Evolutionary conservation across 2,797 vertebrate species (phyloP), one percentile per base, ranked within the genome.

Genomic region (Sebastes variabilis): DNA sequence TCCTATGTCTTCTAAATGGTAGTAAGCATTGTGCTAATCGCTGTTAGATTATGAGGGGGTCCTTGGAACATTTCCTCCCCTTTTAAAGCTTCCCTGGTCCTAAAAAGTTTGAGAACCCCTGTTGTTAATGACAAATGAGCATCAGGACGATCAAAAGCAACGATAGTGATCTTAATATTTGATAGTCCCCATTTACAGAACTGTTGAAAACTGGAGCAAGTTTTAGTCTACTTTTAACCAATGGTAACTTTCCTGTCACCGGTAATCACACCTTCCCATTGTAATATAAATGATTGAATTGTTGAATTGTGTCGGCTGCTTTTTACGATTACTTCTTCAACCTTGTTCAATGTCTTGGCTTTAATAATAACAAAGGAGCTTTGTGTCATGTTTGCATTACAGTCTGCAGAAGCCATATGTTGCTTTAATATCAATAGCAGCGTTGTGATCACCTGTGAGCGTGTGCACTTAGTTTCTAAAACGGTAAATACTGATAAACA

Each of bases 311-410:
- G 29, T 9, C 56, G 16, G 22, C 38, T 42, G 38, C 20, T 18
- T 64, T 70, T 58, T n/a, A n/a, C 25, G 11, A 68, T 77, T n/a
- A 66, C 49, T 38, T 78, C 42, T 34, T 62, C 55, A 77, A 75
- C 75, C 77, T 66, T 78, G 24, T 42, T 79, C 16, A 75, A 49
- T 49, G 58, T 79, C 30, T 75, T 22, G 8, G 55, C 69, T 13
- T 55, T 42, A 25, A 52, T 13, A 18, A 62, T 18, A 80, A 66
- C 60, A 84, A 87, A 80, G 68, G 18, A 36, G 20, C 68, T 34
- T 38, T 88, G 78, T 90, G 55, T 79, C n/a, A 32, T 79, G 70
- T 85, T 86, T 85, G 56, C 52, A 55, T 61, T 42, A 14, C 24
- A 55, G 24, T 82, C 75, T 71, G 22, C 29, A 36, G 59, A 72